Evolutionary conservation across 2,113 vertebrate species (phyloP).

Genomic region (Ailuropoda melanoleuca): DNA sequence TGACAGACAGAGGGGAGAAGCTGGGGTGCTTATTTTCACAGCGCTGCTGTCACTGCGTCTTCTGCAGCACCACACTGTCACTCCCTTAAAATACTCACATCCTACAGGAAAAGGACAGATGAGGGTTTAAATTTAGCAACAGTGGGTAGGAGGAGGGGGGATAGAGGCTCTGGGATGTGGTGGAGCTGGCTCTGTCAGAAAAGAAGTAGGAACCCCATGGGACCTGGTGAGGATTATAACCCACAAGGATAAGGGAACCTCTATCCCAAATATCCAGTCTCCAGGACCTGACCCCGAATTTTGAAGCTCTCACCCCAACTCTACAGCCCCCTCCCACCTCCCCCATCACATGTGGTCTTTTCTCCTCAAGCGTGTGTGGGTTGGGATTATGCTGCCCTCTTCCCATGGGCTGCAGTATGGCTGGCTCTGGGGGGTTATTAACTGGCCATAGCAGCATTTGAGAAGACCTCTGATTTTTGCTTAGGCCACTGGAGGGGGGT

Average conservation of each 20-base stretch:
- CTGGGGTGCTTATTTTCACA: not conserved
- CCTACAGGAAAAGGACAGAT: slow-evolving; percentile 63
- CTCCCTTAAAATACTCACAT: slow-evolving; percentile 63
- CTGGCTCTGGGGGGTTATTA: not conserved
- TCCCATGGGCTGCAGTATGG: not conserved
- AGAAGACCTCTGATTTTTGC: not conserved
- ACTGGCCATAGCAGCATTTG: not conserved
- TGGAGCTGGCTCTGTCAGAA: not conserved
- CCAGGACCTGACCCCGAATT: not conserved
- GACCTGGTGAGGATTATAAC: not conserved
- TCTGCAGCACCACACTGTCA: not conserved
- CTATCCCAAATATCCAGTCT: not conserved
- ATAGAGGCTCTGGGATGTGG: not conserved
- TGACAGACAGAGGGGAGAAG: not conserved
- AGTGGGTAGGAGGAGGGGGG: not conserved
- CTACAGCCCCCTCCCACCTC: not conserved
- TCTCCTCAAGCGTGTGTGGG: not conserved
- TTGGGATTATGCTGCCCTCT: not conserved
- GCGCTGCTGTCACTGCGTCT: not conserved
- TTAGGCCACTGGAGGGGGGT: not conserved
- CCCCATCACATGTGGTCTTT: not conserved
- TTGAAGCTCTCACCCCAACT: not conserved
- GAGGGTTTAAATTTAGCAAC: slow-evolving; percentile 62
- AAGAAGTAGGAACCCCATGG: not conserved
- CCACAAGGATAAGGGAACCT: not conserved